phyloP scores from a whole-genome alignment of 2,888 invertebrate species.

The Troides aeacus region DNA sequence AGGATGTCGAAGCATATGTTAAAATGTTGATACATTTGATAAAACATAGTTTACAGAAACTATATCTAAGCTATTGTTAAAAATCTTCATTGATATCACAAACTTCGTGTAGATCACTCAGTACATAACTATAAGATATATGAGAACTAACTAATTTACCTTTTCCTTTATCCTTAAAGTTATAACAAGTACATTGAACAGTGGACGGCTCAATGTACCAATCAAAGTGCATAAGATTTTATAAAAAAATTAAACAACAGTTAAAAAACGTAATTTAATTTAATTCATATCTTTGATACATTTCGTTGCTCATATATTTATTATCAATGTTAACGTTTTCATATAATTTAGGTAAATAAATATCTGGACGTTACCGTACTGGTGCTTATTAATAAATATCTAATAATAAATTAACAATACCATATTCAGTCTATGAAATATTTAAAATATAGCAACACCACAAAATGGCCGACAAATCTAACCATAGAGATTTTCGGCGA shows the following conservation, averaged over 20 bases:
- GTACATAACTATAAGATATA: neutral
- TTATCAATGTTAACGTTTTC: constrained; percentile 27
- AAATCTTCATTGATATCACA: neutral
- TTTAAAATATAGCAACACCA: constrained; percentile 40
- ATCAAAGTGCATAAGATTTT: neutral
- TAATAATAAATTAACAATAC: constrained; percentile 63
- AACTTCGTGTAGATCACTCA: neutral
- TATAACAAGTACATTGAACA: no score
- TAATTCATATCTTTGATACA: constrained; percentile 35
- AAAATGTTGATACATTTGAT: no score
- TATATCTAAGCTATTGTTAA: neutral
- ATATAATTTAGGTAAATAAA: constrained; percentile 27
- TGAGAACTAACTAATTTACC: neutral
- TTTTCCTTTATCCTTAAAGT: no score
- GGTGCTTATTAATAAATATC: constrained; percentile 48
- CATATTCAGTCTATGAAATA: constrained; percentile 64
- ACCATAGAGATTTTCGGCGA: constrained; percentile 47
- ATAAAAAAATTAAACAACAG: neutral
- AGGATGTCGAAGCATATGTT: no score
- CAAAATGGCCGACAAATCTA: constrained; percentile 66
- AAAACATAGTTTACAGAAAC: neutral
- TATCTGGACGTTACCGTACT: constrained; percentile 33
- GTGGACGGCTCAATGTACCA: no score
- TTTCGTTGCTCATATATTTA: constrained; percentile 33
- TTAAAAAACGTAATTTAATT: constrained; percentile 1